Percentiles rank a stretch among this genome's conserved stretches.
Conservation (phyloP, 2,888 invertebrate genomes). For the Parnassius mnemosyne region DNA sequence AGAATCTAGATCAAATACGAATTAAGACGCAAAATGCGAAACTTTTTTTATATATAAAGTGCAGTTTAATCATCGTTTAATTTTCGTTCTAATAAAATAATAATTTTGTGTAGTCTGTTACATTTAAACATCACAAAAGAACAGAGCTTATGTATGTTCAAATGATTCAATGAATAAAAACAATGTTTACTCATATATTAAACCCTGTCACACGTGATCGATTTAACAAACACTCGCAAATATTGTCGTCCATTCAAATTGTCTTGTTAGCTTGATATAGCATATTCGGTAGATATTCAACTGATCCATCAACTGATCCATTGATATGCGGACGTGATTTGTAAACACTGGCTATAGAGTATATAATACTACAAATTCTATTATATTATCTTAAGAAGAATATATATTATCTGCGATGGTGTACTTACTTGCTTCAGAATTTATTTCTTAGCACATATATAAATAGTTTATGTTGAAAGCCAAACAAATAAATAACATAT, state of each 20-base stretch:
- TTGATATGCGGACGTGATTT: slow-evolving; percentile 8
- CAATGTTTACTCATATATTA: slow-evolving; percentile 34
- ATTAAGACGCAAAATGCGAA: too few relatives aligned
- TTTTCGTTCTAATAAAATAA: too few relatives aligned
- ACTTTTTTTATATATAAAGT: too few relatives aligned
- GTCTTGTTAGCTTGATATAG: slow-evolving; percentile 33
- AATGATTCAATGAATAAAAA: slow-evolving; percentile 19
- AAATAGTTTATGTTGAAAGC: background rate
- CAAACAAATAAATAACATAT: background rate
- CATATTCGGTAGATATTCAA: slow-evolving; percentile 14
- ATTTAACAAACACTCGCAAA: slow-evolving; percentile 34
- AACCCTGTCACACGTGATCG: slow-evolving; percentile 35
- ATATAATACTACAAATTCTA: background rate
- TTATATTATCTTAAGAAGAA: background rate
- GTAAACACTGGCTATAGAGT: slow-evolving; percentile 1
- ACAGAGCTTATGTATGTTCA: slow-evolving; percentile 10
- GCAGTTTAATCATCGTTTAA: too few relatives aligned
- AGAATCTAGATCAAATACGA: too few relatives aligned
- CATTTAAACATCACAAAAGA: background rate
- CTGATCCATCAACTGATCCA: background rate
- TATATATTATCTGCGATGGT: slow-evolving; percentile 2
- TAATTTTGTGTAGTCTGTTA: background rate
- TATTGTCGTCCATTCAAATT: slow-evolving; percentile 33
- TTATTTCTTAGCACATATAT: slow-evolving; percentile 1
- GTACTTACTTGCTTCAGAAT: background rate